phyloP scores from a whole-genome alignment of 2,797 vertebrate species.

The Sebastiscus tertius region DNA sequence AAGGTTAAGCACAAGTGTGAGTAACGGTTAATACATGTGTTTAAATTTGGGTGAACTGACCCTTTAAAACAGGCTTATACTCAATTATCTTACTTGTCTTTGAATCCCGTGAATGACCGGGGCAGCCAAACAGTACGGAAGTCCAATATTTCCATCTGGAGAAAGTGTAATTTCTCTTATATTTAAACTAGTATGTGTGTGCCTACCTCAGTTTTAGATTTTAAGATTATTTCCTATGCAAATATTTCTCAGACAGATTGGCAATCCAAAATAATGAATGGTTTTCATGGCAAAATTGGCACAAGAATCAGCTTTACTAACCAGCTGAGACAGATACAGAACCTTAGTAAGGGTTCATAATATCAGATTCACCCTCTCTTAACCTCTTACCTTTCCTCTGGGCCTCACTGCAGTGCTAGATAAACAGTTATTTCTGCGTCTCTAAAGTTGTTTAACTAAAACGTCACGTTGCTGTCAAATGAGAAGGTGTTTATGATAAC shows the following conservation, averaged over 20 bases:
- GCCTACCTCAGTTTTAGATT: not conserved
- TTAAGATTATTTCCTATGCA: not conserved
- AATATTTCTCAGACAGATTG: not conserved
- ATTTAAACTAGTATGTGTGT: not conserved
- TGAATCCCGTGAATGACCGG: not conserved
- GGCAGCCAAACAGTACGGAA: not conserved
- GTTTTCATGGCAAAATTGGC: not conserved
- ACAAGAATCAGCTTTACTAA: not conserved
- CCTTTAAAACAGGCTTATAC: not conserved
- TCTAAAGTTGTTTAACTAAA: not conserved
- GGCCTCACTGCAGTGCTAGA: not conserved
- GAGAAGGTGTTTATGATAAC: not conserved
- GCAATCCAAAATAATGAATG: not conserved
- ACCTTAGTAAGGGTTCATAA: not conserved
- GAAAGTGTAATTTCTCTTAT: no score
- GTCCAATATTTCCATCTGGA: not conserved
- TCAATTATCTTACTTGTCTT: not conserved
- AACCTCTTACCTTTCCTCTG: not conserved
- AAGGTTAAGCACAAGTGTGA: not conserved
- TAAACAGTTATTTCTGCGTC: not conserved
- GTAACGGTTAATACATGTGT: not conserved
- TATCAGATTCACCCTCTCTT: not conserved
- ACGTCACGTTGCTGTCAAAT: not conserved
- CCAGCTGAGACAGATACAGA: not conserved
- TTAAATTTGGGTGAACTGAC: not conserved